phyloP scores from a whole-genome alignment of 1,140 invertebrate genomes.

The Caenorhabditis briggsae region DNA sequence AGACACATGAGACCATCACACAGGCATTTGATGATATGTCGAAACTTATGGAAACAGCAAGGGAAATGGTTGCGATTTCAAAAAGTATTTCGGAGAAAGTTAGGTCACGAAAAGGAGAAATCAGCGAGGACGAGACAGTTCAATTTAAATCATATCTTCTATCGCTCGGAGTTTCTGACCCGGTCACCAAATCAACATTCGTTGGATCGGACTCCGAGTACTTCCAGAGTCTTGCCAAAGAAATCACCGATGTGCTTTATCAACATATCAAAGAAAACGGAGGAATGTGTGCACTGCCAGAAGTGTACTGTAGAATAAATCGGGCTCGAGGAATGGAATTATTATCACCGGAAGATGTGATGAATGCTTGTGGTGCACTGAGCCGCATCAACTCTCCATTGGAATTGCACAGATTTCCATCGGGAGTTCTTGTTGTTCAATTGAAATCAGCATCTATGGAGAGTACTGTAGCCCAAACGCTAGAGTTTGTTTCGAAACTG shows the following conservation, averaged over 20 bases:
- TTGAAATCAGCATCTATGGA: conserved; percentile 78
- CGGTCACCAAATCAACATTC: conserved; percentile 90
- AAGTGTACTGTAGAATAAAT: conserved; percentile 96
- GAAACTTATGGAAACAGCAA: conserved; percentile 93
- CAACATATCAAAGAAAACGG: conserved; percentile 85
- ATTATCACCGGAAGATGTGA: conserved; percentile 80
- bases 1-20: conserved; percentile 89
- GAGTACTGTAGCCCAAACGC: conserved; percentile 77
- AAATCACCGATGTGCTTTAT: conserved; percentile 87
- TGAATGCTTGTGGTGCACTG: conserved; percentile 80
- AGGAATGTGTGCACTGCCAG: conserved; percentile 94
- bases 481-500: conserved; percentile 76
- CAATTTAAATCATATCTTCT: conserved; percentile 94
- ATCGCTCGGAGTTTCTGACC: conserved; percentile 92
- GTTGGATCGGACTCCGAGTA: conserved; percentile 88
- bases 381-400: conserved; percentile 78
- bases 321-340: conserved; percentile 81
- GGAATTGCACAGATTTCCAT: conserved; percentile 79
- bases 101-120: conserved; percentile 92
- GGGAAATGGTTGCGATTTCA: conserved; percentile 94
- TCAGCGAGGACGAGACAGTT: conserved; percentile 96
- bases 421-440: conserved; percentile 79
- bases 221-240: conserved; percentile 87
- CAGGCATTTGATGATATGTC: conserved; percentile 94
- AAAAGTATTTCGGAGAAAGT: conserved; percentile 94